Base-by-base conservation (phyloP, 2,888 invertebrate genomes). In the Marronus borbonicus region DNA sequence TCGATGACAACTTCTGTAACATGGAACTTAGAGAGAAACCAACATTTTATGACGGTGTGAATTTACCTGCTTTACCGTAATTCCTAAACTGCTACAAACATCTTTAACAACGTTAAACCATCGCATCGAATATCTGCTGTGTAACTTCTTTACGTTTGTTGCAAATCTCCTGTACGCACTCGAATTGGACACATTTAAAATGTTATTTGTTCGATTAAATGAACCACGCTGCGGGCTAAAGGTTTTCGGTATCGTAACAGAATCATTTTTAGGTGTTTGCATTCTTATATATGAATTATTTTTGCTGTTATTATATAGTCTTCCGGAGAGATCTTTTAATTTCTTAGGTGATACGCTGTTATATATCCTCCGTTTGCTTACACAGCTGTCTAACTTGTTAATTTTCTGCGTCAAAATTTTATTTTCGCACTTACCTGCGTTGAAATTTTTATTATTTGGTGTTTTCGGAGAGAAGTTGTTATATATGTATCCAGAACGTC, bases 31-130 rank as follows among this genome's bases (percentile, higher is more conserved):
- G 31, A 31, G 31, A 31, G 4, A 31, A 31, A 31, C 3, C 31
- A 31, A 3, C 31, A 31, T 31, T 31, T 31, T 31, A 31, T 31
- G 31, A 31, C 3, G 31, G 4, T 31, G 4, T 31, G 31, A 4
- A 31, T 14, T 84, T 79, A 87, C 87, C 81, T 84, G 85, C 81
- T 82, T 86, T 31, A 87, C 66, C 31, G 84, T 83, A 12, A 84
- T 75, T 28, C 86, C 85, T 5, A 87, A 69, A 76, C 85, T 85
- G 8, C 81, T 77, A 75, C 85, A 86, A 8, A 85, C 74, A 20
- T 85, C 83, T 36, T 85, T 78, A 31, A 86, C 80, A 66, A 82
- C 84, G 28, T 70, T 75, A 2, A 85, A 81, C 84, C 85, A 85
- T 20, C 80, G 84, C 1, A 83, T 81, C 2, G 85, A 83, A 74